Conservation (phyloP, 1,140 invertebrate genomes). For the Ooceraea biroi region DNA sequence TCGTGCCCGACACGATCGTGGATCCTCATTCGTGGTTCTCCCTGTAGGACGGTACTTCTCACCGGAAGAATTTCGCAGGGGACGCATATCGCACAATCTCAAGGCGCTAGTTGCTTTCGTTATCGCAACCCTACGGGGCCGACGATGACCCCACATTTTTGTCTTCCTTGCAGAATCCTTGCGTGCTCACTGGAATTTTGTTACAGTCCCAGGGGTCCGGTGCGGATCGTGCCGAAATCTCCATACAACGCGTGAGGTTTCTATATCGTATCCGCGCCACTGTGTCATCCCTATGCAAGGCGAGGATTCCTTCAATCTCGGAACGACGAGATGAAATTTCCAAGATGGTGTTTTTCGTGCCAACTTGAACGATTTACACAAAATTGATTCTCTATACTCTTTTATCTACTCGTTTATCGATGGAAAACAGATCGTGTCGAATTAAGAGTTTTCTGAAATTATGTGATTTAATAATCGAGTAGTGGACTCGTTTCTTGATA, state of each 20-base stretch:
- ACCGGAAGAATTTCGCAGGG: background rate
- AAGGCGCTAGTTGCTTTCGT: background rate
- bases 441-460: background rate
- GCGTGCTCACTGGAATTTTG: no score
- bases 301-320: no score
- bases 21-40: conserved; percentile 1
- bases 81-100: background rate
- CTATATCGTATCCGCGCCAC: conserved; percentile 31
- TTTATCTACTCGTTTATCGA: no score
- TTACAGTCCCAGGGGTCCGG: no score
- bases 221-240: background rate
- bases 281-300: no score
- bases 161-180: background rate
- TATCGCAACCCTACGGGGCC: conserved; percentile 4
- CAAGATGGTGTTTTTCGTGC: no score
- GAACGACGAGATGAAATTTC: no score
- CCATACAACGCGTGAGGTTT: no score
- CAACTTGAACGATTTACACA: no score
- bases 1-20: background rate
- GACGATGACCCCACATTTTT: conserved; percentile 32
- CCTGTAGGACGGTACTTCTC: background rate
- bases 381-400: no score
- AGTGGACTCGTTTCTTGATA: conserved; percentile 16
- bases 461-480: background rate
- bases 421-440: background rate